Base-by-base conservation (phyloP, 2,888 invertebrate genomes). In the Hesperia comma region DNA sequence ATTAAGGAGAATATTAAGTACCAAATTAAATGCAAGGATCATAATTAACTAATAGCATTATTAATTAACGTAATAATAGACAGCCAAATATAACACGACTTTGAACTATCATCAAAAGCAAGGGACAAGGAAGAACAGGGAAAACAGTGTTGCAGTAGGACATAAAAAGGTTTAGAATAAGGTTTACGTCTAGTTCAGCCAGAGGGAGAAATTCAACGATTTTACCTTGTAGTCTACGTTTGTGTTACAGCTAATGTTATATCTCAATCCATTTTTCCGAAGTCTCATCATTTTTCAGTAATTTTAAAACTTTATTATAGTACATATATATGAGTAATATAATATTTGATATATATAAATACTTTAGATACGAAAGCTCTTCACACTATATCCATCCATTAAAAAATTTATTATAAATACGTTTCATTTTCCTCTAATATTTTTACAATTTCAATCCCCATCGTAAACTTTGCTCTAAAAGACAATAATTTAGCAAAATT, bases 351-450 rank as follows among this genome's bases (percentile, higher is more conserved):
- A 14, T 19, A 6, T 61, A 51, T n/a, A 61, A 37, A 33, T 46
- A 46, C 10, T 37, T 60, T 33, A 15, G n/a, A 21, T 46, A 60
- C 32, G 60, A 60, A 60, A 32, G 51, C 61, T 61, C 61, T 49
- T 19, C 60, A 33, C 21, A 17, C 37, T 51, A 40, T 51, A 14
- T 21, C 41, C 56, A 40, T 41, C 56, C 19, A 14, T 21, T n/a
- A 51, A 21, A 46, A 49, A 14, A 49, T 60, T 60, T 37, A 19
- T 51, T 61, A 49, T 12, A 33, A 49, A 49, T 60, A 61, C 19
- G 37, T 61, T 53, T 61, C 10, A 61, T 40, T 26, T 51, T 51
- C 61, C 32, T 46, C 43, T 51, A 51, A 51, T 51, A 40, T 61
- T 61, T 32, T 60, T 60, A 60, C 60, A 60, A 49, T 49, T 46